Base-by-base conservation (phyloP, 2,797 vertebrate genomes). In the Clarias platycephalus region DNA sequence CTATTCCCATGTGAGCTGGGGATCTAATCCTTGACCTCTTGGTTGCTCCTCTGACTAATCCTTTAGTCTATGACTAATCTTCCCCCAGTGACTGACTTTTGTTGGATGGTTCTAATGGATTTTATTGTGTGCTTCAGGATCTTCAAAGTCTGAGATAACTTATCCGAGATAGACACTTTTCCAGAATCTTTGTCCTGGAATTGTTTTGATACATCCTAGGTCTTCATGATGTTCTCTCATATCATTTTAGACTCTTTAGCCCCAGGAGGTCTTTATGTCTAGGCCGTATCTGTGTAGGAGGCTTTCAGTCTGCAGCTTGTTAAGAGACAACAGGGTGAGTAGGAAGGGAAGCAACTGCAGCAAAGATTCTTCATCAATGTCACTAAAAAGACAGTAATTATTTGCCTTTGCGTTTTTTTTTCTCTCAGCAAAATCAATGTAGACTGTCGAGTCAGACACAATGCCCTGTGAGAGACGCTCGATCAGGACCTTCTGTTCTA, bases 341-440 rank as follows among this genome's bases (percentile, higher is more conserved):
- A 66, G 66, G 49, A 66, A 16, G 10, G 40, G 62, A 31, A 71
- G 55, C 34, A 58, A 13, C 10, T 26, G 13, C 68, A 67, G 49
- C 15, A 34, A 37, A 84, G 60, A 84, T 80, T 53, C 58, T 72
- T 83, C 31, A 49, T 87, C 76, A 74, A 20, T 83, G 63, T 74
- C 68, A 83, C 66, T 81, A 57, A 83, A 77, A 28, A 68, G 37
- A 63, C 79, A 78, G 64, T 63, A 67, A 87, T 87, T 18, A 60
- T 84, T 85, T 80, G 77, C 71, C 49, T 67, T 66, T 80, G 20
- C 60, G 49, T 53, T 53, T 53, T 49, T 24, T 83, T 74, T 5
- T 84, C 76, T 63, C 60, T 18, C 49, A 58, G 76, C 64, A 72
- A 84, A 82, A 71, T 86, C 64, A 75, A 81, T 83, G 22, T 24